A percentile compares a stretch with the other conserved stretches of the same genome.
Evolutionary conservation across 2,797 vertebrate genomes (phyloP).

Genomic region (Scyliorhinus canicula): DNA sequence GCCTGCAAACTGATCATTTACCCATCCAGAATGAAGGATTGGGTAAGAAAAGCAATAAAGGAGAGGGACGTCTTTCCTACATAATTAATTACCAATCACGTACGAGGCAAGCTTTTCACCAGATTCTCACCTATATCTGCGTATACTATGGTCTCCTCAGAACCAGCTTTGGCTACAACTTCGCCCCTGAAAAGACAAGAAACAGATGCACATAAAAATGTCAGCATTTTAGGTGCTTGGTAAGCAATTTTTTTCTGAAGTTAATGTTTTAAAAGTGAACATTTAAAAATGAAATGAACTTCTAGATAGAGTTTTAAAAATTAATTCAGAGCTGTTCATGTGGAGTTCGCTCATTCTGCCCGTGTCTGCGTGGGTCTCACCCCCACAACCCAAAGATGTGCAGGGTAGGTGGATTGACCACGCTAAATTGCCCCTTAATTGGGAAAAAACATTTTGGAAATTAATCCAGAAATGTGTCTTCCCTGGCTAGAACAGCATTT

Average conservation of each 20-base stretch:
- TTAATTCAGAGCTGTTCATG: too few species aligned
- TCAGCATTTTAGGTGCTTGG: neutral
- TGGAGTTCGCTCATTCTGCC: too few species aligned
- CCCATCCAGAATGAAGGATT: neutral
- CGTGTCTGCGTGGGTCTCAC: too few species aligned
- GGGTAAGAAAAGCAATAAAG: too few species aligned
- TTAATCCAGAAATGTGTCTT: too few species aligned
- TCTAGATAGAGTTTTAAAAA: neutral
- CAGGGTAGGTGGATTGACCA: too few species aligned
- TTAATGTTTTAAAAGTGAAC: neutral
- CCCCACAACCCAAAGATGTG: too few species aligned
- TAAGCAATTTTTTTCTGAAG: neutral
- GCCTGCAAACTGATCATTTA: neutral
- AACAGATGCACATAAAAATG: too few species aligned
- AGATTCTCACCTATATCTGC: conserved; percentile 79
- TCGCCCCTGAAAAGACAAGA: conserved; percentile 77
- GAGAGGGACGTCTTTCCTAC: too few species aligned
- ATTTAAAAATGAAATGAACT: neutral
- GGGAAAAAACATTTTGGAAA: too few species aligned
- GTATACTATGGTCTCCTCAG: conserved; percentile 72
- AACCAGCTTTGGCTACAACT: conserved; percentile 74
- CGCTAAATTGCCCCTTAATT: too few species aligned
- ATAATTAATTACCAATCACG: neutral
- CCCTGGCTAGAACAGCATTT: too few species aligned
- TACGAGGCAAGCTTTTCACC: neutral